Conservation (phyloP, 2,888 invertebrate species). For the Drosophila stalkeri region DNA sequence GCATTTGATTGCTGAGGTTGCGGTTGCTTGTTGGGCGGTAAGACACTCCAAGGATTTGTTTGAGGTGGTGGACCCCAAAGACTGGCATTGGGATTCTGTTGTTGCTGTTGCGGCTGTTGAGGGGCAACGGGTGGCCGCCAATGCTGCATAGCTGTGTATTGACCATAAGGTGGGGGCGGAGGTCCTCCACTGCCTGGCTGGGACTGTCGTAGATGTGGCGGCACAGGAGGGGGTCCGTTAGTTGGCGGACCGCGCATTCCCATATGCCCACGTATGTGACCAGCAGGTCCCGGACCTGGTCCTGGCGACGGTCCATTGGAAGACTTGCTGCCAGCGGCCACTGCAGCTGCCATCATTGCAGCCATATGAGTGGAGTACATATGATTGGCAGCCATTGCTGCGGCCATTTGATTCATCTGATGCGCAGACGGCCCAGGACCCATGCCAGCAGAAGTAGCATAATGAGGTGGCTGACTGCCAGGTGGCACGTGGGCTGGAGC, state of each 20-base stretch:
- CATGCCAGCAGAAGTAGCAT: conserved; percentile 63
- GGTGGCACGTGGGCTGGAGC: conserved; percentile 52
- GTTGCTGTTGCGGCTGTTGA: conserved; percentile 72
- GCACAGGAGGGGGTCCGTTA: conserved; percentile 73
- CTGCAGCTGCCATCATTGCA: conserved; percentile 77
- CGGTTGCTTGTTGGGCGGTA: conserved; percentile 81
- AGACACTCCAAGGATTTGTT: conserved; percentile 84
- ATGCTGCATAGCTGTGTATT: conserved; percentile 84
- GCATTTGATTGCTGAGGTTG: conserved; percentile 66
- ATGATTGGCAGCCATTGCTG: conserved; percentile 76
- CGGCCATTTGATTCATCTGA: conserved; percentile 80
- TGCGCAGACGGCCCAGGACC: conserved; percentile 67
- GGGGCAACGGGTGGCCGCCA: conserved; percentile 80
- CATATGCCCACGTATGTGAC: conserved; percentile 67
- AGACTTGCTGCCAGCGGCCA: conserved; percentile 61
- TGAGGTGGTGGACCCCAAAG: conserved; percentile 85
- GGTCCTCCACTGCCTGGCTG: conserved; percentile 61
- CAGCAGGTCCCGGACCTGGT: conserved; percentile 68
- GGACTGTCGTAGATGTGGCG: conserved; percentile 77
- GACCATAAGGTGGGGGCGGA: conserved; percentile 76
- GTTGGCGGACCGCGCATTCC: conserved; percentile 76
- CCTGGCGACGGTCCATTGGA: conserved; percentile 68
- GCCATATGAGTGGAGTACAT: conserved; percentile 81
- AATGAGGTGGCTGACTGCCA: conserved; percentile 62
- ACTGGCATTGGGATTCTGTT: conserved; percentile 84